Conservation (phyloP, 2,888 invertebrate genomes). For the Stenodema calcarata region DNA sequence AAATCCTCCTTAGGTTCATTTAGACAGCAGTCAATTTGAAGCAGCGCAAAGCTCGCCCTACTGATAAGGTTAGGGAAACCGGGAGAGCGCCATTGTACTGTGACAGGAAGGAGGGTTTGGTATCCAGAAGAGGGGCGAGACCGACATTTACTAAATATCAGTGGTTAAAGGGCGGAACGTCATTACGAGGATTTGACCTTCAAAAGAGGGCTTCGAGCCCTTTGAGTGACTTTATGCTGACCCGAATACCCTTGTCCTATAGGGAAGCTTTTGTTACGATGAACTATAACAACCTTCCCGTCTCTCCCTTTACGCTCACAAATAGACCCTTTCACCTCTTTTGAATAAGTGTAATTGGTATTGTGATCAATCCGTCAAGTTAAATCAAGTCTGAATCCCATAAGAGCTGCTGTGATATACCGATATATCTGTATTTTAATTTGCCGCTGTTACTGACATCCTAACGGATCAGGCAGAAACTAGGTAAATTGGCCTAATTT, state of each 20-base stretch:
- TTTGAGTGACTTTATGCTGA: slow-evolving; percentile 37
- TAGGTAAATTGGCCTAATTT: no score
- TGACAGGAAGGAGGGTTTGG: not conserved
- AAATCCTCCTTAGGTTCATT: no score
- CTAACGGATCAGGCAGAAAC: no score
- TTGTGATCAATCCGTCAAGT: no score
- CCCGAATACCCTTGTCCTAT: slow-evolving; percentile 11
- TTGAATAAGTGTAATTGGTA: no score
- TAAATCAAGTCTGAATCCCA: no score
- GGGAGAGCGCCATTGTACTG: not conserved
- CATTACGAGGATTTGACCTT: slow-evolving; percentile 39
- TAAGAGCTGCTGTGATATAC: no score
- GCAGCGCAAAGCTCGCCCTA: not conserved
- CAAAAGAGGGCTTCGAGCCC: slow-evolving; percentile 16
- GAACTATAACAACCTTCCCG: not conserved
- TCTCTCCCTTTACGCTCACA: no score
- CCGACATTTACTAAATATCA: slow-evolving; percentile 44
- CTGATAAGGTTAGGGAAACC: slow-evolving; percentile 5
- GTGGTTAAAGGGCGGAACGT: slow-evolving; percentile 35
- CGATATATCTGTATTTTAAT: no score
- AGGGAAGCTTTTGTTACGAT: not conserved
- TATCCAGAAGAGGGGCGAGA: not conserved
- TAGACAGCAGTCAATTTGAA: no score
- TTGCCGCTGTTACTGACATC: no score
- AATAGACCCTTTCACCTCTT: no score